Conservation (phyloP, 2,113 vertebrate species). For the Caranx melampygus region DNA sequence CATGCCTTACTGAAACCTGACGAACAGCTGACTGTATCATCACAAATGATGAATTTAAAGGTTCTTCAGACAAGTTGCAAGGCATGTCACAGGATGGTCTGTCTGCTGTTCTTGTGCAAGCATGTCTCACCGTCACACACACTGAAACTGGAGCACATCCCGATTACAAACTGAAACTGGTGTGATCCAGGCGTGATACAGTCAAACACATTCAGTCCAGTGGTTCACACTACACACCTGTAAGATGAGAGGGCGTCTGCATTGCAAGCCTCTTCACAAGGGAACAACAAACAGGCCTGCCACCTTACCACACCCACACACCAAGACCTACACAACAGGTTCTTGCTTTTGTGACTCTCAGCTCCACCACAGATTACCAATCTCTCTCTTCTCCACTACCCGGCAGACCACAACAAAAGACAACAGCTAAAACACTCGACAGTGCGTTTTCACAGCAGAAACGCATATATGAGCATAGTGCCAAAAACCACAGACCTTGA, state of each 20-base stretch:
- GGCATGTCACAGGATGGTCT: background rate
- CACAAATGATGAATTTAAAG: background rate
- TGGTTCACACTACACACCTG: slow-evolving; percentile 6
- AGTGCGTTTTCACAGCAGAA: background rate
- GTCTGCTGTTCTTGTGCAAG: background rate
- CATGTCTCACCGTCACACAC: background rate
- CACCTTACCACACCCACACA: slow-evolving; percentile 72
- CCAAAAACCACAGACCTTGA: background rate
- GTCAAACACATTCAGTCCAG: background rate
- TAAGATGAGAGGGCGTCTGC: slow-evolving; percentile 54
- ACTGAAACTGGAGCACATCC: background rate
- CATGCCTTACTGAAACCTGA: slow-evolving; percentile 22
- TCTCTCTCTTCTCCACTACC: slow-evolving; percentile 22
- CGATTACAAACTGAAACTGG: background rate
- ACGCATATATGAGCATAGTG: background rate
- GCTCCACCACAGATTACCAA: slow-evolving; percentile 6
- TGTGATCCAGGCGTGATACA: background rate
- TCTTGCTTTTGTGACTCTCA: slow-evolving; percentile 35
- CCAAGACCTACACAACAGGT: slow-evolving; percentile 77
- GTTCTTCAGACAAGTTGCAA: background rate
- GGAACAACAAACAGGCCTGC: slow-evolving; percentile 64
- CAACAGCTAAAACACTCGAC: slow-evolving; percentile 35
- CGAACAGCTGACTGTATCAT: slow-evolving; percentile 23
- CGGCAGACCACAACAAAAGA: slow-evolving; percentile 53
- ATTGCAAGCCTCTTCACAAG: slow-evolving; percentile 19